These are phyloP conservation scores for Lacanobia oleracea DNA, from an alignment of 2,888 invertebrate species.

Conservation along the genomic window DNA sequence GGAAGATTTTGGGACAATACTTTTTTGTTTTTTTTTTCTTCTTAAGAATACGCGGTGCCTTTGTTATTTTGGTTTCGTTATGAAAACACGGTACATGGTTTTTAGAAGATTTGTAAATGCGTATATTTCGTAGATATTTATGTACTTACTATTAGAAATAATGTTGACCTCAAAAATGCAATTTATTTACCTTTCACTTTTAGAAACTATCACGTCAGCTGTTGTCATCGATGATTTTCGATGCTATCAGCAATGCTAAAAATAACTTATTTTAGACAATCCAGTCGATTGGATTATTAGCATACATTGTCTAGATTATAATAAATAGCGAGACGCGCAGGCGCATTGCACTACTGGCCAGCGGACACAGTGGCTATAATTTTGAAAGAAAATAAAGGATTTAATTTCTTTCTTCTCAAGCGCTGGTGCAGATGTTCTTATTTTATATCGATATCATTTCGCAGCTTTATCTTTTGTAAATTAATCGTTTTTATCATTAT, in stretches of 20 bases:
- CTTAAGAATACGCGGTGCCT: too few relatives aligned
- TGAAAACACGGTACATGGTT: too few relatives aligned
- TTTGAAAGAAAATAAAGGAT: not conserved
- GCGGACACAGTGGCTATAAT: conserved; percentile 1
- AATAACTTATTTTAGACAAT: conserved; percentile 22
- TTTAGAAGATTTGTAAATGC: too few relatives aligned
- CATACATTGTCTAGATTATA: conserved; percentile 52
- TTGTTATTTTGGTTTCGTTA: too few relatives aligned
- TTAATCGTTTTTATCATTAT: not conserved
- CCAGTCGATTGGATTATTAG: conserved; percentile 37
- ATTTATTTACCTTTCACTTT: not conserved
- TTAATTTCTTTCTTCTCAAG: not conserved
- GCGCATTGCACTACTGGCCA: conserved; percentile 11
- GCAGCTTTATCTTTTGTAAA: not conserved
- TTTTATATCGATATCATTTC: not conserved
- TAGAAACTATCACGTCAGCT: not conserved
- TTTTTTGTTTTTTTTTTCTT: too few relatives aligned
- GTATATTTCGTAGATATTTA: too few relatives aligned
- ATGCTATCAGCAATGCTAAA: conserved; percentile 10
- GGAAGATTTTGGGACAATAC: conserved; percentile 1
- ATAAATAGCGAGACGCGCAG: conserved; percentile 36
- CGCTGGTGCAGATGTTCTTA: not conserved
- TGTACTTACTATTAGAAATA: not conserved
- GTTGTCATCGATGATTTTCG: too few relatives aligned
- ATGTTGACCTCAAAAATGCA: not conserved